A percentile compares a stretch with the other conserved stretches of the same genome.
These are phyloP conservation scores for Acropora tenuis DNA, from an alignment of 64 coral and sea anemone genomes.

Conservation along the genomic window DNA sequence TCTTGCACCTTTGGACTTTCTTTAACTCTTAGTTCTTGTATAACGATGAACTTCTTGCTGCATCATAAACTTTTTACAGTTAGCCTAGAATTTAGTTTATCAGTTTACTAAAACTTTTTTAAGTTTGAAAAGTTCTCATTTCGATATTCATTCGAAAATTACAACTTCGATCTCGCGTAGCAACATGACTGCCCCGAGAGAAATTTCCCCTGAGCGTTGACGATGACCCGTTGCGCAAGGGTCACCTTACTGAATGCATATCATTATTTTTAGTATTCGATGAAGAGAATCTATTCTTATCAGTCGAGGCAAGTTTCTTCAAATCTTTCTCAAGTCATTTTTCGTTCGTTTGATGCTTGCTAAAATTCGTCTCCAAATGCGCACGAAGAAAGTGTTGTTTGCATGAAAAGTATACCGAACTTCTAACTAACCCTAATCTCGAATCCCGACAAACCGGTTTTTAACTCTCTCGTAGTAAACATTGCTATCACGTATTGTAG, in stretches of 20 bases:
- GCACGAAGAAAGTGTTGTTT: background rate
- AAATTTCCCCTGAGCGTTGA: background rate
- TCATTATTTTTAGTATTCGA: background rate
- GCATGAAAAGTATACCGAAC: background rate
- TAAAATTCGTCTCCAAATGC: background rate
- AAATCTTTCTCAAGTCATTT: background rate
- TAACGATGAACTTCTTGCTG: too few species aligned
- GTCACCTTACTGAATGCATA: background rate
- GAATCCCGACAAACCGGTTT: slow-evolving; percentile 32
- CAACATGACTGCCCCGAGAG: too few species aligned
- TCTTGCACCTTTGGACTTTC: too few species aligned
- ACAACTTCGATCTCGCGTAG: background rate
- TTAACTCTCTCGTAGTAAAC: background rate
- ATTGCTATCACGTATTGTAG: background rate
- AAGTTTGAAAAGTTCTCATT: background rate
- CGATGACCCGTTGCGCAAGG: slow-evolving; percentile 3
- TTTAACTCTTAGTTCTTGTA: too few species aligned
- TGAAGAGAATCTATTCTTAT: background rate
- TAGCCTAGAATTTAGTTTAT: too few species aligned
- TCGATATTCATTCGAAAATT: background rate
- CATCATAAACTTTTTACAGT: too few species aligned
- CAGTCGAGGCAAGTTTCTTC: too few species aligned
- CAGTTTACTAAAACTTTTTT: background rate
- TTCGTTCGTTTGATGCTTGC: background rate
- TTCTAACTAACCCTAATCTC: too few species aligned